These are phyloP conservation scores for Dynastes grantii DNA, from an alignment of 2,888 invertebrate genomes.

Conservation along the genomic window DNA sequence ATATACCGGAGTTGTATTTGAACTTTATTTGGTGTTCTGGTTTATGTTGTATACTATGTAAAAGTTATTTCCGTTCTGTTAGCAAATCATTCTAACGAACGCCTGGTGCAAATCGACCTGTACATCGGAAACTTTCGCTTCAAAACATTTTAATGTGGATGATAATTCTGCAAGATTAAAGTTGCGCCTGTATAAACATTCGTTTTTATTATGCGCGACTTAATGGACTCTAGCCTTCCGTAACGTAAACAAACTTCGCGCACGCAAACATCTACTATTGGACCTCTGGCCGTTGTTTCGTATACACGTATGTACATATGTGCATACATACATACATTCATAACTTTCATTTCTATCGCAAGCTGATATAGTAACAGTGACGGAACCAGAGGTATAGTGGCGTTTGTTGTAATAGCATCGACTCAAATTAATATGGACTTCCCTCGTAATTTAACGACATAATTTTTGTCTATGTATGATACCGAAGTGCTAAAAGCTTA, in stretches of 20 bases:
- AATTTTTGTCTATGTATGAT: conserved; percentile 24
- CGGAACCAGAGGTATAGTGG: conserved; percentile 18
- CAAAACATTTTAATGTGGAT: conserved; percentile 44
- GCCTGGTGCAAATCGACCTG: conserved; percentile 25
- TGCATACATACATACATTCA: neutral
- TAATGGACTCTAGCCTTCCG: conserved; percentile 45
- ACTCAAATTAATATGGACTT: conserved; percentile 24
- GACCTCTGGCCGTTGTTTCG: conserved; percentile 13
- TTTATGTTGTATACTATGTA: no score
- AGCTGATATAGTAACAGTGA: conserved; percentile 3
- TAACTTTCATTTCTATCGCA: conserved; percentile 24
- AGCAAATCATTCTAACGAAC: conserved; percentile 7
- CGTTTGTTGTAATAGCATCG: conserved; percentile 21
- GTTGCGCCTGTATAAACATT: conserved; percentile 47
- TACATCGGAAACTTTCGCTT: conserved; percentile 32
- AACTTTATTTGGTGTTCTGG: no score
- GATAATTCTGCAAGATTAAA: conserved; percentile 49
- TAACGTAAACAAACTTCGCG: conserved; percentile 42
- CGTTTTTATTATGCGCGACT: conserved; percentile 47
- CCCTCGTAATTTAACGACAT: neutral
- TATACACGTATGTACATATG: neutral
- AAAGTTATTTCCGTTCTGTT: neutral
- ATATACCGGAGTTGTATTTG: no score
- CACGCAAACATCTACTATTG: conserved; percentile 32
- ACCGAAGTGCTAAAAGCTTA: conserved; percentile 14